phyloP scores from a whole-genome alignment of 2,797 vertebrate species.

The Labroides dimidiatus region DNA sequence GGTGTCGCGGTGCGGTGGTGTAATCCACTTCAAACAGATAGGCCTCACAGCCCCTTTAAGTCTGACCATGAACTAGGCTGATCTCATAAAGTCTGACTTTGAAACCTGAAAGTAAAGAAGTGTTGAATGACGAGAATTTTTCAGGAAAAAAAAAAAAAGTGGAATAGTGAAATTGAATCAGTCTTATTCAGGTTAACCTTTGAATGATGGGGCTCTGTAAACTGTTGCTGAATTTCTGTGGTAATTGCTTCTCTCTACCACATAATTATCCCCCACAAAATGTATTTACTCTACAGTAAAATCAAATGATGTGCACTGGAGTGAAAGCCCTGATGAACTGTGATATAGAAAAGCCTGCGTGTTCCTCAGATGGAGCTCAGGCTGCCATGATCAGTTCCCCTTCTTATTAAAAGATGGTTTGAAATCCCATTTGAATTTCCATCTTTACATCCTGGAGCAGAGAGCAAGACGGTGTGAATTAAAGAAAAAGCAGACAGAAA shows the following conservation, averaged over 20 bases:
- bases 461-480: slow-evolving; percentile 41
- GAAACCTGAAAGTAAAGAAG: too few species aligned
- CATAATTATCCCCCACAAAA: neutral
- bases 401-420: slow-evolving; percentile 64
- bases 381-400: slow-evolving; percentile 14
- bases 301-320: neutral
- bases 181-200: neutral
- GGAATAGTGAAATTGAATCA: too few species aligned
- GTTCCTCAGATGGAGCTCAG: slow-evolving; percentile 18
- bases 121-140: too few species aligned
- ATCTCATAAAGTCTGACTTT: too few species aligned
- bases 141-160: too few species aligned
- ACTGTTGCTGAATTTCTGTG: neutral
- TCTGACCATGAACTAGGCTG: too few species aligned
- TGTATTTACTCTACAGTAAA: slow-evolving; percentile 8
- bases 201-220: too few species aligned
- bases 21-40: too few species aligned
- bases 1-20: too few species aligned
- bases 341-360: neutral
- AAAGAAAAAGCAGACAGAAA: slow-evolving; percentile 26
- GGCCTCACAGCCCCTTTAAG: too few species aligned
- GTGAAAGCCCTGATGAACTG: slow-evolving; percentile 9
- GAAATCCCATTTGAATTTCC: slow-evolving; percentile 53
- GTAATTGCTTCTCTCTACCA: neutral
- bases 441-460: slow-evolving; percentile 38